phyloP scores from a whole-genome alignment of 2,888 invertebrate species.

The Folsomia manolachei region DNA sequence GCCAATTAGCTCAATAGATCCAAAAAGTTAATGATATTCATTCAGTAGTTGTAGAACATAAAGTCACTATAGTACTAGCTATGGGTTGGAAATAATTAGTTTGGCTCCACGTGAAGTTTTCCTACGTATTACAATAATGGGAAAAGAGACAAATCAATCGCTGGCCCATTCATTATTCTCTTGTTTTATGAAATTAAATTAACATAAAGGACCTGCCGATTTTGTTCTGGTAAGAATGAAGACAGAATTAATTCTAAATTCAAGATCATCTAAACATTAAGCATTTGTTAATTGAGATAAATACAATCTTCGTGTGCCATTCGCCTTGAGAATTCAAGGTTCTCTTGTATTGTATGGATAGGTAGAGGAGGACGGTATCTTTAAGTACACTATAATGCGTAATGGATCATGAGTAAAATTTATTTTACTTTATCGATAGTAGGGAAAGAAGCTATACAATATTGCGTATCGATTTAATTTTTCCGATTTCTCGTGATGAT shows the following conservation, averaged over 20 bases:
- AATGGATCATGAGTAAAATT: background rate
- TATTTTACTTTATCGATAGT: too few species aligned
- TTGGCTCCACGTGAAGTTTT: background rate
- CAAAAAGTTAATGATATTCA: background rate
- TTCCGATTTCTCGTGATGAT: too few species aligned
- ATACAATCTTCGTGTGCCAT: background rate
- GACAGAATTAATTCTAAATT: background rate
- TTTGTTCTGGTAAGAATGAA: background rate
- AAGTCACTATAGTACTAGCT: too few species aligned
- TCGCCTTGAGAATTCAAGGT: constrained; percentile 6
- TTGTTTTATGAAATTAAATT: background rate
- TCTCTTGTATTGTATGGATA: background rate
- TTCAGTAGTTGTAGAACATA: background rate
- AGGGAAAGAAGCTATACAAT: too few species aligned
- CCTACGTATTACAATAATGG: background rate
- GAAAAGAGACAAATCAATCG: background rate
- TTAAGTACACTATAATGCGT: background rate
- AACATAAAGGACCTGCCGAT: background rate
- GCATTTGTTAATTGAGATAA: background rate
- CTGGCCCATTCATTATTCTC: background rate
- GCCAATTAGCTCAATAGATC: background rate
- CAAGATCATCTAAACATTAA: background rate
- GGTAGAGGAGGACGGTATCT: too few species aligned
- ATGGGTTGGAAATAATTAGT: too few species aligned
- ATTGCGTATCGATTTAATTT: too few species aligned